A percentile compares a stretch with the other conserved stretches of the same genome.
Conservation (phyloP, 2,888 invertebrate genomes). For the Brenthis ino region DNA sequence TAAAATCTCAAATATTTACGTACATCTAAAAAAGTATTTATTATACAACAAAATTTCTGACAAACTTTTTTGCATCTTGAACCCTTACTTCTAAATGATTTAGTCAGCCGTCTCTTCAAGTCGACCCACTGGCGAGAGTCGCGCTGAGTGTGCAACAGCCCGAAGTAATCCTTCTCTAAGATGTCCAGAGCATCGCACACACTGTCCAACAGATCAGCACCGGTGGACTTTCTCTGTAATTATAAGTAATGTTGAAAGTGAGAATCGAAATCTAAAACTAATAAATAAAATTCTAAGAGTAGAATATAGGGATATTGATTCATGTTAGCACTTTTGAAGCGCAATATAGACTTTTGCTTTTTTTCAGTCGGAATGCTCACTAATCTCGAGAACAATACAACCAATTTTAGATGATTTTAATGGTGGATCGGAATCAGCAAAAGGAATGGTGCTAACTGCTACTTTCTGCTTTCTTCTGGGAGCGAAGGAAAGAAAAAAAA, state of each 20-base stretch:
- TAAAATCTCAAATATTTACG: not conserved
- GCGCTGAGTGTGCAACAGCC: constrained; percentile 91
- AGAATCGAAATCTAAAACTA: not conserved
- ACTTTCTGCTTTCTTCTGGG: no score
- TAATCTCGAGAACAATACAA: no score
- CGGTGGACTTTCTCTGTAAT: constrained; percentile 92
- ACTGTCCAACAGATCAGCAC: constrained; percentile 92
- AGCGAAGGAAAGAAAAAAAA: no score
- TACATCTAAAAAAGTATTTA: not conserved
- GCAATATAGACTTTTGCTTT: no score
- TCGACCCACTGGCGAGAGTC: constrained; percentile 94
- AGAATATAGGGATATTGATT: no score
- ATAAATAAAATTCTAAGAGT: not conserved
- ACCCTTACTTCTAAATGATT: constrained; percentile 90
- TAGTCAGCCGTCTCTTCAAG: constrained; percentile 91
- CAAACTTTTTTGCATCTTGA: no score
- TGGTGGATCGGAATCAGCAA: no score
- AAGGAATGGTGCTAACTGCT: no score
- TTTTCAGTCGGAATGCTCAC: no score
- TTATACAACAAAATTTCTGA: no score
- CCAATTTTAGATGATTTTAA: no score
- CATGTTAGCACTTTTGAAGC: no score
- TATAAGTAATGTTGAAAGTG: not conserved
- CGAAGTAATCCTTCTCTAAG: constrained; percentile 96
- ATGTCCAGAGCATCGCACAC: constrained; percentile 94